These are phyloP conservation scores for Psephotus haematonotus DNA, from an alignment of 2,113 vertebrate genomes.

Conservation along the genomic window DNA sequence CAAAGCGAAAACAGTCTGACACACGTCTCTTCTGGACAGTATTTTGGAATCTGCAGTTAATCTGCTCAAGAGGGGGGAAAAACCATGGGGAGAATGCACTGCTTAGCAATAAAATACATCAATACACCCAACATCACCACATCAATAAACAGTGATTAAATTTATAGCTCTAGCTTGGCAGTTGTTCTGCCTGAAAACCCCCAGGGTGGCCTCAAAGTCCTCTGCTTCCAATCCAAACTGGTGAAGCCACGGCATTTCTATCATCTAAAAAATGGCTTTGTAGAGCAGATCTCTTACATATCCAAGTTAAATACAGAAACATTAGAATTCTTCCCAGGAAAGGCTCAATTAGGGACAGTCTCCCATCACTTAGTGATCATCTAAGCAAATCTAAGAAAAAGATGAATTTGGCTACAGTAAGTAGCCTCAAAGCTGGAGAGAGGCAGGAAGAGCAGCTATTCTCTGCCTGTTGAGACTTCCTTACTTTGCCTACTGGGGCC, in stretches of 20 bases:
- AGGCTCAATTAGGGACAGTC: neutral
- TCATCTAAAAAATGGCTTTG: neutral
- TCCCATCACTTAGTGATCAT: neutral
- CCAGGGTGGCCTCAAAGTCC: slow-evolving; percentile 35
- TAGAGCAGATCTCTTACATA: neutral
- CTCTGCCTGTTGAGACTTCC: neutral
- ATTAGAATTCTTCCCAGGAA: neutral
- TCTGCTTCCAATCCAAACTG: slow-evolving; percentile 25
- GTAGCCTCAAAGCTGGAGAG: neutral
- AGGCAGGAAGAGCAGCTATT: neutral
- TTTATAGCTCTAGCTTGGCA: slow-evolving; percentile 40
- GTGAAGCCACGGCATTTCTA: neutral
- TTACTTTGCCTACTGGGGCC: neutral
- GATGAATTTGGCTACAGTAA: neutral
- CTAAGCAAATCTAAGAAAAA: neutral
- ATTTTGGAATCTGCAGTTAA: slow-evolving; percentile 41
- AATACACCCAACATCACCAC: slow-evolving; percentile 42
- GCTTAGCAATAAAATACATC: slow-evolving; percentile 70
- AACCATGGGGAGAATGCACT: slow-evolving; percentile 29
- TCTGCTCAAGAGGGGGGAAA: slow-evolving; percentile 6
- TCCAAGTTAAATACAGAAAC: neutral
- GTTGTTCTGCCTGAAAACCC: slow-evolving; percentile 48
- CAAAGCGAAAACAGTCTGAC: slow-evolving; percentile 26
- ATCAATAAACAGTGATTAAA: slow-evolving; percentile 67
- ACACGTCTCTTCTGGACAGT: slow-evolving; percentile 19